Conservation (phyloP, 2,797 vertebrate species). For the Pyrocephalus nanus region DNA sequence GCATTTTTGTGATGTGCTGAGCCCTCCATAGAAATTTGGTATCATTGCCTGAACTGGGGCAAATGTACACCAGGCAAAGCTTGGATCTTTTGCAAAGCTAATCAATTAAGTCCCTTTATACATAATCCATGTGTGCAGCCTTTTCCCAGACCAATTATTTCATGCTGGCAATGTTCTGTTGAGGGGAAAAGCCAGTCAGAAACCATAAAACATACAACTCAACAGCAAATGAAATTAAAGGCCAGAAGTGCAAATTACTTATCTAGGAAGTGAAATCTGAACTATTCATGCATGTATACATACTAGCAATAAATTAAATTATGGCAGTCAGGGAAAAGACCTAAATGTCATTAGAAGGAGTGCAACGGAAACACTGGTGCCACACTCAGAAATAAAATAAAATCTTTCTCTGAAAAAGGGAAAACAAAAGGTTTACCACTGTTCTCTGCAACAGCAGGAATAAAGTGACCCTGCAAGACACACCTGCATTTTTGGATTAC, state of each 20-base stretch:
- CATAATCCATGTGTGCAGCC: constrained; percentile 31
- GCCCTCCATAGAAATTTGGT: neutral
- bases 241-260: constrained; percentile 48
- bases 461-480: neutral
- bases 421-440: neutral
- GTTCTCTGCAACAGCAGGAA: neutral
- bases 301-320: constrained; percentile 35
- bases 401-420: neutral
- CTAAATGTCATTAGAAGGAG: constrained; percentile 19
- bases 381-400: neutral
- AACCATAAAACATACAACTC: constrained; percentile 37
- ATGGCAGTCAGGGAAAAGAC: neutral
- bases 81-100: constrained; percentile 29
- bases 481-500: neutral
- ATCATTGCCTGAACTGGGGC: neutral
- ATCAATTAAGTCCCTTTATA: constrained; percentile 41
- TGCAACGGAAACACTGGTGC: neutral
- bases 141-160: constrained; percentile 65
- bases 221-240: constrained; percentile 61
- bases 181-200: constrained; percentile 11
- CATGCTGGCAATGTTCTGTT: neutral
- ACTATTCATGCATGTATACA: constrained; percentile 35
- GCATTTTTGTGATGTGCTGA: neutral
- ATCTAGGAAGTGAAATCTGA: constrained; percentile 50
- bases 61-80: neutral